These are phyloP conservation scores for Mastigias papua DNA, from an alignment of 30 jellyfish, hydroid and myxozoan genomes.

Conservation along the genomic window DNA sequence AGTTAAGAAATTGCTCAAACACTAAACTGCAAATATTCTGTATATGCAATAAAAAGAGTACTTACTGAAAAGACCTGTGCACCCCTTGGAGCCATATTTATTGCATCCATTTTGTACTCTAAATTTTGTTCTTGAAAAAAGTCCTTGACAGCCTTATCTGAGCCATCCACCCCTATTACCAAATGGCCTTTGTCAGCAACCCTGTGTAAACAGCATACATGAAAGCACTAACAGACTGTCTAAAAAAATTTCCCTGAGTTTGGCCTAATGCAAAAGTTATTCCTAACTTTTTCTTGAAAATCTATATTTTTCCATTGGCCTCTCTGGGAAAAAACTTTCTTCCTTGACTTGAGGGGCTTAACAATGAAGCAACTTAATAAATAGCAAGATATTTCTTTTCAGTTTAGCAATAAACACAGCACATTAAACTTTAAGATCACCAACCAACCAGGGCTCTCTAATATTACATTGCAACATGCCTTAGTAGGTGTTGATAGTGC, in stretches of 20 bases:
- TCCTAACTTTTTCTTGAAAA: too few relatives aligned
- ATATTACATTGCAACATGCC: too few relatives aligned
- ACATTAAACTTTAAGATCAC: too few relatives aligned
- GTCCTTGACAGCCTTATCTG: conserved; percentile 51
- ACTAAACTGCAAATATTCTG: background rate
- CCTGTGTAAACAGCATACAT: conserved; percentile 27
- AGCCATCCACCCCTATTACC: conserved; percentile 85
- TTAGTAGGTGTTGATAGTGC: too few relatives aligned
- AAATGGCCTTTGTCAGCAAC: conserved; percentile 73
- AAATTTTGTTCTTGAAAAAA: conserved; percentile 64
- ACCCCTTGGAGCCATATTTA: conserved; percentile 65
- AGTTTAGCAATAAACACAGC: too few relatives aligned
- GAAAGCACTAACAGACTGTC: background rate
- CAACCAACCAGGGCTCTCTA: too few relatives aligned
- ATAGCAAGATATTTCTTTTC: too few relatives aligned
- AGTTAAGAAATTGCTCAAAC: too few relatives aligned
- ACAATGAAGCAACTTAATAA: too few relatives aligned
- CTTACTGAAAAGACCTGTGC: conserved; percentile 52
- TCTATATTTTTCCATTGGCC: too few relatives aligned
- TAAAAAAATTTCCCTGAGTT: background rate
- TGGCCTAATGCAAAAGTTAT: background rate
- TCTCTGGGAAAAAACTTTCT: too few relatives aligned
- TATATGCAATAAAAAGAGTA: background rate
- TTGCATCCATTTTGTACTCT: conserved; percentile 73
- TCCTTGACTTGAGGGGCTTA: too few relatives aligned